Evolutionary conservation across 2,888 invertebrate species (phyloP), one percentile per base, ranked within the genome.

Genomic region (Lysandra coridon): DNA sequence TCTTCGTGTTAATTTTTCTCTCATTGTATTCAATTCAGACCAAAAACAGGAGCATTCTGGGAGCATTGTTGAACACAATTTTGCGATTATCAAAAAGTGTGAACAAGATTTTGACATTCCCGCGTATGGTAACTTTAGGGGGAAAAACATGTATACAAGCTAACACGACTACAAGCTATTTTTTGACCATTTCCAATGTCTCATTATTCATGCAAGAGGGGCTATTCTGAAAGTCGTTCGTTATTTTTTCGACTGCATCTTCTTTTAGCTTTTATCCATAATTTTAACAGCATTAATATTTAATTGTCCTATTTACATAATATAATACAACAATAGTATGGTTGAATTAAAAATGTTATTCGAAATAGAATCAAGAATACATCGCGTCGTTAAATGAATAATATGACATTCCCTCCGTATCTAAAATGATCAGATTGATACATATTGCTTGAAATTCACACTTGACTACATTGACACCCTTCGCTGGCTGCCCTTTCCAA

Each of bases 171-270:
- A 81, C 81, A 82, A 84, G 84, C 83, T 81, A 80, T 82, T 84
- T 83, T 85, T 84, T 84, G 81, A 83, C 85, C 86, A 86, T 87
- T 86, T 85, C 83, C 84, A 84, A 85, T 88, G 89, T 88, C 87
- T 87, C 85, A 85, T 90, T 90, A 90, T 90, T 88, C 89, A 88
- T 84, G 88, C 86, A 87, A 86, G 83, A 85, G 81, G 82, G 79
- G 53, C 82, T 82, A 87, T 85, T 86, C 84, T 85, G 81, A 74
- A 80, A 81, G 30, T 7, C 80, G 57, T 79, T 53, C 80, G 64
- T 64, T 64, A 30, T 30, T 30, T 64, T 49, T 49, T 12, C 49
- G 44, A 44, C 10, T 49, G 12, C 49, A 49, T 49, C 10, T 49
- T 49, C 10, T 12, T 49, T 49, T 10, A 44, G 10, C 49, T 49